Evolutionary conservation across 2,797 vertebrate genomes (phyloP), one percentile per base, ranked within the genome.

Genomic region (Sebastes hopkinsi): DNA sequence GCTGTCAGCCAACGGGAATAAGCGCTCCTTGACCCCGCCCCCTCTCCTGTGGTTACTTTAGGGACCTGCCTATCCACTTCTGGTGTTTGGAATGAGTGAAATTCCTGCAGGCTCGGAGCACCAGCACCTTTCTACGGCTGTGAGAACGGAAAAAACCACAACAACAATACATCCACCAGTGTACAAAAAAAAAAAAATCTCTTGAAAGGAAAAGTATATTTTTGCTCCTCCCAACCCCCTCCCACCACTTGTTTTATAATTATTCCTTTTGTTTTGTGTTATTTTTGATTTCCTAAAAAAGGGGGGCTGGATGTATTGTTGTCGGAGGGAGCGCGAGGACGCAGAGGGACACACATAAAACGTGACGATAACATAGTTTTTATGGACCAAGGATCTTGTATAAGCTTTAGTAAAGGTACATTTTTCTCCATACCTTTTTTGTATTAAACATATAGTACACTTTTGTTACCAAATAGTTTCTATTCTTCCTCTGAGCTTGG

Each of bases 371-470:
- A 97, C 95, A 92, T 97, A 97, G 97, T 98, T 99, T 98, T 97
- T 98, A 98, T 96, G 98, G 98, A 99, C 98, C 98, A 99, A 99
- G 96, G 96, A 97, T 97, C 97, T 97, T 98, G 96, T 97, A 97
- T 98, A 99, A 99, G 97, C 98, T 99, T 99, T 99, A 99, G 98
- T 97, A 97, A 98, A 99, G 98, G 98, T 99, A 99, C 98, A 97
- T 97, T 98, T 99, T 99, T 98, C 97, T 98, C 96, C 97, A 98
- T 97, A 96, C 97, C 97, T 98, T 98, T 97, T 98, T 98, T 97
- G 96, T 98, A 98, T 97, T 97, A 96, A 96, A 96, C 97, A 96
- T 98, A 97, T 98, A 98, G 97, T 97, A 96, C 94, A 96, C 96
- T 97, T 99, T 98, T 98, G 97, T 99, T 98, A 99, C 98, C 98